Base-by-base conservation (phyloP, 2,113 vertebrate species). In the Myotis yumanensis region DNA sequence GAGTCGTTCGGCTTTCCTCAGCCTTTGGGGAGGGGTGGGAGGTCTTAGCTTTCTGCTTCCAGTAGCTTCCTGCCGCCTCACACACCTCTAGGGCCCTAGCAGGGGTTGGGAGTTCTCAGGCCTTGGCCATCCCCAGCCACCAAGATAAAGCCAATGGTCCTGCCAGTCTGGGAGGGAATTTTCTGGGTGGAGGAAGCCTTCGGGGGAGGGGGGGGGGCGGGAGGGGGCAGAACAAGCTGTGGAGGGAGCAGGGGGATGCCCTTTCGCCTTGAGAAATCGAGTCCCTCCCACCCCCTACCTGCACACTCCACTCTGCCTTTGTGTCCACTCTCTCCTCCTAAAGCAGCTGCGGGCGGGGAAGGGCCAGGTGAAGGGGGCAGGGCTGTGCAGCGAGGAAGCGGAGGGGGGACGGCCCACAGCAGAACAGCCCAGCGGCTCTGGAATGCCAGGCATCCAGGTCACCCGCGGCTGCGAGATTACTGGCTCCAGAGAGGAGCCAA, bases 361-460 rank as follows among this genome's bases (percentile, higher is more conserved):
- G 75, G 30, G 75, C 75, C 16, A n/a, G 73, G 73, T 48, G 28
- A 51, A 69, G 73, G 90, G 86, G 72, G 32, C 80, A 17, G 18
- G 64, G 62, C 25, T 5, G 11, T 14, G 73, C 83, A 7, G 75
- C 71, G 37, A 68, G 51, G 64, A 85, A 85, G 94, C 18, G 4
- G 84, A 9, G 85, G 96, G 77, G 97, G 90, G 97, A 90, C 40
- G 3, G 5, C 72, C 94, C 1, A 37, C 62, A 96, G 92, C 48
- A 96, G 98, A 99, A 99, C 98, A 98, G 98, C 98, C 98, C 93
- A 95, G 96, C 81, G 82, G 98, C 77, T 97, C 97, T 97, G 98
- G 98, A 99, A 99, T 99, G 97, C 40, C 35, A 98, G 97, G 99
- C 99, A 99, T 99, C 98, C 98, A 98, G 98, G 98, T 99, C 98